Conservation (phyloP, 2,797 vertebrate genomes). For the Sebastes minor region DNA sequence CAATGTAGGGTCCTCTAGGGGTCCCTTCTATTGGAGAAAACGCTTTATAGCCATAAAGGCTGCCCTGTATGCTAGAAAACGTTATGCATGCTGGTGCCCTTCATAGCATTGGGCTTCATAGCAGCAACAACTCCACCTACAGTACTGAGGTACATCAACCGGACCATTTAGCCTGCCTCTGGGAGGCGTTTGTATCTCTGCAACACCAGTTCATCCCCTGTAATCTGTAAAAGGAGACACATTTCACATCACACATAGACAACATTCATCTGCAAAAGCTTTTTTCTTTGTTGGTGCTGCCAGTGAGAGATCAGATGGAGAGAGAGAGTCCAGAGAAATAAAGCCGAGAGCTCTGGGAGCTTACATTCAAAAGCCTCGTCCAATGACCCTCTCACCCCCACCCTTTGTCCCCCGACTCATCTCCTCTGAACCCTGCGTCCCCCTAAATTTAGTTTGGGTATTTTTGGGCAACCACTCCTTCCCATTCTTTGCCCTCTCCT, state of each 20-base stretch:
- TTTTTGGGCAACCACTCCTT: slow-evolving; percentile 44
- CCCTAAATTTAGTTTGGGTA: slow-evolving; percentile 69
- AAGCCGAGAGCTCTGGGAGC: slow-evolving; percentile 25
- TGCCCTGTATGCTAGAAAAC: no score
- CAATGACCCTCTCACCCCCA: slow-evolving; percentile 10
- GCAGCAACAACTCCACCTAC: not conserved
- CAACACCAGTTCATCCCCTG: slow-evolving; percentile 6
- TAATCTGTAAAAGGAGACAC: slow-evolving; percentile 33
- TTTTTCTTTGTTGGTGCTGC: slow-evolving; percentile 26
- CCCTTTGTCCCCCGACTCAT: slow-evolving; percentile 37
- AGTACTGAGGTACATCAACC: not conserved
- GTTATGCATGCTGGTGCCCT: no score
- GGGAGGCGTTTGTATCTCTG: not conserved
- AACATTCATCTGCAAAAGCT: slow-evolving; percentile 2
- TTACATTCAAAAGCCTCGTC: slow-evolving; percentile 21
- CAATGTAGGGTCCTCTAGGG: no score
- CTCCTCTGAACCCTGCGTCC: slow-evolving; percentile 21
- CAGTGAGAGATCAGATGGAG: slow-evolving; percentile 23
- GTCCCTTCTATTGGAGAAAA: no score
- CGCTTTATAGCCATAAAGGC: no score
- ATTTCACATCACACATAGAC: not conserved
- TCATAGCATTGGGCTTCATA: not conserved
- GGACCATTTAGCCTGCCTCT: not conserved
- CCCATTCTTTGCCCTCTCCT: not conserved
- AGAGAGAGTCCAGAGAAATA: slow-evolving; percentile 1